Base-by-base conservation (phyloP, 2,797 vertebrate species). In the Tragelaphus oryx region DNA sequence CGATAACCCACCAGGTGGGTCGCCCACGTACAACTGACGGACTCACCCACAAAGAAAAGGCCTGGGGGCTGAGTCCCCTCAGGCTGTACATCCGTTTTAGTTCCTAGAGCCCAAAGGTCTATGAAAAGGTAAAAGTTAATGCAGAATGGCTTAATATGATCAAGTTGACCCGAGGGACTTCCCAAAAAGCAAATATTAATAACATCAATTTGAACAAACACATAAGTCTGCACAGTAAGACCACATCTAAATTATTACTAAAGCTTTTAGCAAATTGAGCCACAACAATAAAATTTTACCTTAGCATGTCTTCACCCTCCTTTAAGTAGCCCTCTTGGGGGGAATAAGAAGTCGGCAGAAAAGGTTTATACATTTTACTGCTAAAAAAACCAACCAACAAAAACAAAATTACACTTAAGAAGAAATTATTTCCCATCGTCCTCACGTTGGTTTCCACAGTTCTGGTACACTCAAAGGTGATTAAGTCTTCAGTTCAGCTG, bases 321-420 rank as follows among this genome's bases (percentile, higher is more conserved):
- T 96, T 93, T 89, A 97, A 97, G 96, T 95, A 98, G 80, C 98
- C 98, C 17, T 99, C 98, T 84, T 98, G 98, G 88, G 91, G 89
- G 33, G 99, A 94, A 96, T 98, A 98, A 33, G 99, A 98, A 76
- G 97, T 98, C 84, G 97, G 96, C 97, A 98, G 98, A 71, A 98
- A 98, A 84, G 98, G 81, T 83, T 98, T 98, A 30, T 98, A 98
- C 54, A 98, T 98, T 80, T 98, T 98, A 96, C 97, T 97, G 92
- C 98, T 98, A 93, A 87, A 76, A 89, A 87, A n/a, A n/a, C n/a
- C n/a, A n/a, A 41, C 57, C 74, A 96, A 95, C 94, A 94, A 96
- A 95, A 93, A 89, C 95, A 96, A 95, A 97, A 96, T 98, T 96
- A 97, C 50, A 95, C 93, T 90, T 71, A 84, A 84, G 89, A 94